Conservation (phyloP, 2,888 invertebrate species). For the Theretra japonica region DNA sequence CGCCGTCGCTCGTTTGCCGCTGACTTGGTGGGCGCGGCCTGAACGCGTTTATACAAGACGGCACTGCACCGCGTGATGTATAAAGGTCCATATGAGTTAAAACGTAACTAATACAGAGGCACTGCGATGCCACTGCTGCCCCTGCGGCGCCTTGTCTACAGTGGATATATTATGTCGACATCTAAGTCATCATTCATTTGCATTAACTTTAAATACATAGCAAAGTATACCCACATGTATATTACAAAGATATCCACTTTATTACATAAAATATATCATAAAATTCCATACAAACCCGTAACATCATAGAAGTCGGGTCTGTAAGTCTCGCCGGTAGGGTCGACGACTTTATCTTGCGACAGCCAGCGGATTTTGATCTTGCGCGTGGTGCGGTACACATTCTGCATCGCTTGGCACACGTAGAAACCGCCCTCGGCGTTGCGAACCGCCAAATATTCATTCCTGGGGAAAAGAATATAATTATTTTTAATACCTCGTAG, state of each 20-base stretch:
- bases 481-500: neutral
- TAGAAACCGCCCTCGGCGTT: conserved; percentile 95
- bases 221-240: neutral
- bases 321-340: conserved; percentile 88
- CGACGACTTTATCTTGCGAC: conserved; percentile 88
- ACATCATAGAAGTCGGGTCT: conserved; percentile 95
- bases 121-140: no score
- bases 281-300: conserved; percentile 85
- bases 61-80: no score
- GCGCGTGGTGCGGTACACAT: conserved; percentile 93
- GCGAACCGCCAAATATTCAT: conserved; percentile 95
- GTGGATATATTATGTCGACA: no score
- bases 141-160: no score
- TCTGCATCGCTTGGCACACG: conserved; percentile 95
- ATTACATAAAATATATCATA: neutral
- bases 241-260: no score
- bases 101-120: no score
- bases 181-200: no score
- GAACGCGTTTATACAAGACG: no score
- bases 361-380: conserved; percentile 96
- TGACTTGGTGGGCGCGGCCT: no score
- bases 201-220: no score
- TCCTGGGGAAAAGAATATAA: conserved; percentile 69
- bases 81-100: no score
- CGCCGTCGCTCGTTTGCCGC: no score